Evolutionary conservation across 2,888 invertebrate species (phyloP), one percentile per base, ranked within the genome.

Genomic region (Lycocerus yunnanus): DNA sequence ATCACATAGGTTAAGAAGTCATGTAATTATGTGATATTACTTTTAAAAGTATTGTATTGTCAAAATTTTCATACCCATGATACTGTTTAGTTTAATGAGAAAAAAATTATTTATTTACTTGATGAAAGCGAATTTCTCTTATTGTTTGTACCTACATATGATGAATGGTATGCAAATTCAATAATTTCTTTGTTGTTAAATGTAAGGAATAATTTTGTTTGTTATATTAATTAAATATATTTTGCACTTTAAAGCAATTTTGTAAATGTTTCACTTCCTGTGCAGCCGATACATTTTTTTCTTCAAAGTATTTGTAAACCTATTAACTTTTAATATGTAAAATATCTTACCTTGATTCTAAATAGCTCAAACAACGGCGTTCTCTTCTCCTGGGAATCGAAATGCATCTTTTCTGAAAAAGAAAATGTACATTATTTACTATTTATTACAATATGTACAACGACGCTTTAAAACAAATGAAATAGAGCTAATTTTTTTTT

Each of bases 11-110:
- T 69, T 75, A 75, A 75, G 75, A 68, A 74, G 75, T 75, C 75
- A 72, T 75, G 75, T 75, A 72, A 69, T 72, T 75, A 75, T 75
- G 75, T 75, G 75, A 75, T 75, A 75, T 75, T 75, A 75, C 75
- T 72, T 75, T 59, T 69, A 75, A 74, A 68, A 75, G 75, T 75
- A 72, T 27, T 72, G 60, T 70, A 70, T 71, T 43, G 18, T 66
- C 68, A 60, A 68, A 68, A 21, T 13, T 66, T 71, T 66, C 59
- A 66, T 71, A 58, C 58, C 20, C 61, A 58, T 15, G 21, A 66
- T 66, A 59, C 15, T 21, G 15, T 15, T 63, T 63, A 63, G n/a
- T 63, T 63, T 18, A 27, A 27, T 13, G 18, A 63, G n/a, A 63
- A 63, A 18, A 18, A 63, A 63, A 18, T 18, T 18, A 15, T 63